phyloP scores from a whole-genome alignment of 2,113 vertebrate species.

The Cavia porcellus region DNA sequence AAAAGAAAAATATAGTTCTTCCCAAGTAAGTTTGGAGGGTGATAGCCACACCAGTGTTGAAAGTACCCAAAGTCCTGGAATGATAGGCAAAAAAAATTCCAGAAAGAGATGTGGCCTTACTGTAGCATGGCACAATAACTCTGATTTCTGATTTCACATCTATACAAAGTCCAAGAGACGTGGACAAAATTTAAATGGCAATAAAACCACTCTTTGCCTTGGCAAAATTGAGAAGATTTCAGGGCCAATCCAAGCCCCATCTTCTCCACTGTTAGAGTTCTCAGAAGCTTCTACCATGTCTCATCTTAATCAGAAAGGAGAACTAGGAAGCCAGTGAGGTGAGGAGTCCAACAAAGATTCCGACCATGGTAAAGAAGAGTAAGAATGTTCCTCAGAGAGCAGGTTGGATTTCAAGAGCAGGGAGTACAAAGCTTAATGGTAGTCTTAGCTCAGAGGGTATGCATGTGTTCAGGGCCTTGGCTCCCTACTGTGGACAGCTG shows the following conservation, averaged over 20 bases:
- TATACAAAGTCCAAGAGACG: not conserved
- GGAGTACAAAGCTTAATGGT: not conserved
- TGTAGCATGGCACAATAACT: not conserved
- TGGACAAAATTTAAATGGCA: not conserved
- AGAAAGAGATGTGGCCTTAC: not conserved
- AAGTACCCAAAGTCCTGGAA: not conserved
- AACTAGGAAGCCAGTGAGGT: not conserved
- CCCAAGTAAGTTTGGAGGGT: not conserved
- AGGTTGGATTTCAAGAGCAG: not conserved
- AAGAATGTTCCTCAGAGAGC: not conserved
- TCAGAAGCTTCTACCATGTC: not conserved
- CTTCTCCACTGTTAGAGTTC: not conserved
- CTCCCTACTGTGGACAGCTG: not conserved
- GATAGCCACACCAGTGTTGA: not conserved
- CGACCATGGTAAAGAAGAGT: not conserved
- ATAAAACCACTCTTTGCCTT: not conserved
- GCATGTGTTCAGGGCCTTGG: not conserved
- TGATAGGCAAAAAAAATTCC: not conserved
- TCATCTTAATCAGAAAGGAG: not conserved
- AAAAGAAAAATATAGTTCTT: not conserved
- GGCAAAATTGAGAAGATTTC: not conserved
- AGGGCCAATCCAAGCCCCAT: not conserved
- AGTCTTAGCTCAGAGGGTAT: not conserved
- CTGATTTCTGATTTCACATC: not conserved
- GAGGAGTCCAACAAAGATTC: not conserved